Conservation (phyloP, 2,113 vertebrate species). For the Phaetusa simplex region DNA sequence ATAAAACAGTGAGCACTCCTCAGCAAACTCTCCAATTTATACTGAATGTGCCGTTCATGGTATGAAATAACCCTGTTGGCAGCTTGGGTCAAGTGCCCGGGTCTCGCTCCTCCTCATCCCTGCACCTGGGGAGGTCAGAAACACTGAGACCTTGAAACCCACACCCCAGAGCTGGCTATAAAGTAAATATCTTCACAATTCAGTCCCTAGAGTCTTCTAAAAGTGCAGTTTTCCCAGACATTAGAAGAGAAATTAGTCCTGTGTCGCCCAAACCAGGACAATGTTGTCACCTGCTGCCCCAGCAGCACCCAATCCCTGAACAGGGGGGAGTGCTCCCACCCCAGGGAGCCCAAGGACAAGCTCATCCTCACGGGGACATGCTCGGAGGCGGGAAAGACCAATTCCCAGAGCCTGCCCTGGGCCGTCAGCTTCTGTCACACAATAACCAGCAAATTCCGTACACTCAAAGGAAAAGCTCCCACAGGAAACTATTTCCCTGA, state of each 20-base stretch:
- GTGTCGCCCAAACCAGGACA: neutral
- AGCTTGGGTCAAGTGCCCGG: no score
- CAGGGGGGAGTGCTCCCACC: accelerated
- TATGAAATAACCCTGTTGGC: no score
- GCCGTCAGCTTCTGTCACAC: neutral
- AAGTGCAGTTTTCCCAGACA: no score
- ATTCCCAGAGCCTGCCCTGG: neutral
- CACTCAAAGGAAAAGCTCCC: neutral
- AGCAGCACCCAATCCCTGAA: accelerated
- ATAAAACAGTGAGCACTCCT: no score
- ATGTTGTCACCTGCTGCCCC: neutral
- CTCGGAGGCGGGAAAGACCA: neutral
- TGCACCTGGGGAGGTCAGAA: no score
- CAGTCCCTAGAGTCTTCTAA: no score
- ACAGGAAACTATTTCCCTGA: neutral
- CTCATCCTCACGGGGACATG: accelerated
- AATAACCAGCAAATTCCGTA: neutral
- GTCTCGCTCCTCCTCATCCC: no score
- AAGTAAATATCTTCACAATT: no score
- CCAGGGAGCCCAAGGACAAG: neutral
- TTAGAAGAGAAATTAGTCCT: neutral
- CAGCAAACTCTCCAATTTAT: no score
- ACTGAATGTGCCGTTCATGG: no score
- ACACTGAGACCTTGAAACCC: no score
- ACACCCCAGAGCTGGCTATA: no score